phyloP scores from a whole-genome alignment of 53 echinoderm and acorn worm species.

The Temnopleurus reevesii region DNA sequence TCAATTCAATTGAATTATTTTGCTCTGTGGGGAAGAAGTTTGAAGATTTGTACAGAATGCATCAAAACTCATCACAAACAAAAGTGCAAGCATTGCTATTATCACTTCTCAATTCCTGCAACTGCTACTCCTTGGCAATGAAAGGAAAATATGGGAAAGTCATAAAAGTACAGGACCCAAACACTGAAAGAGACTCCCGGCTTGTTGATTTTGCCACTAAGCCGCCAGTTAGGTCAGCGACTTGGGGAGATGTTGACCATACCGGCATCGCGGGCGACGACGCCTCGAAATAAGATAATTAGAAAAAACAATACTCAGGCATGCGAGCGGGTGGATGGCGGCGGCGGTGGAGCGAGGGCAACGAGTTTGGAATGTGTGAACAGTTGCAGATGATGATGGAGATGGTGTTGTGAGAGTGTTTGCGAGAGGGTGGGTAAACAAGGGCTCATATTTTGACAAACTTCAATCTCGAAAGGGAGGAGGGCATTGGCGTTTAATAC shows the following conservation, averaged over 20 bases:
- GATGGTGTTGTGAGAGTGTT: conserved; percentile 48
- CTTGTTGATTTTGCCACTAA: conserved; percentile 43
- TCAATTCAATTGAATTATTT: no score
- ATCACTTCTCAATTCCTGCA: conserved; percentile 47
- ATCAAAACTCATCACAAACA: background rate
- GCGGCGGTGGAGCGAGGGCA: background rate
- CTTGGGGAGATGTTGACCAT: background rate
- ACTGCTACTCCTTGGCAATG: conserved; percentile 11
- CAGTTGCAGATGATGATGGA: conserved; percentile 49
- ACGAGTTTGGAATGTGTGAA: conserved; percentile 27
- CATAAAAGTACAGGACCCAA: background rate
- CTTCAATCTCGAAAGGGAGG: background rate
- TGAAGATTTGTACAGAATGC: no score
- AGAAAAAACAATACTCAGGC: conserved; percentile 33
- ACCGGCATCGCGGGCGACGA: background rate
- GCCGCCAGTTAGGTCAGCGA: background rate
- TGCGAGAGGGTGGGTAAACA: conserved; percentile 23
- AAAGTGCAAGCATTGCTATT: conserved; percentile 40
- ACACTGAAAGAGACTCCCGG: background rate
- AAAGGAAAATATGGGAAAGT: conserved; percentile 32
- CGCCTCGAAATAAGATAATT: conserved; percentile 52
- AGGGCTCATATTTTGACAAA: conserved; percentile 35
- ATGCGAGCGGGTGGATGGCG: background rate
- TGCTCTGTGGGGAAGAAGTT: no score
- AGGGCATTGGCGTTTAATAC: background rate